Evolutionary conservation across 92 coral and sea anemone species (phyloP).

Genomic region (Epizoanthus scotinus): DNA sequence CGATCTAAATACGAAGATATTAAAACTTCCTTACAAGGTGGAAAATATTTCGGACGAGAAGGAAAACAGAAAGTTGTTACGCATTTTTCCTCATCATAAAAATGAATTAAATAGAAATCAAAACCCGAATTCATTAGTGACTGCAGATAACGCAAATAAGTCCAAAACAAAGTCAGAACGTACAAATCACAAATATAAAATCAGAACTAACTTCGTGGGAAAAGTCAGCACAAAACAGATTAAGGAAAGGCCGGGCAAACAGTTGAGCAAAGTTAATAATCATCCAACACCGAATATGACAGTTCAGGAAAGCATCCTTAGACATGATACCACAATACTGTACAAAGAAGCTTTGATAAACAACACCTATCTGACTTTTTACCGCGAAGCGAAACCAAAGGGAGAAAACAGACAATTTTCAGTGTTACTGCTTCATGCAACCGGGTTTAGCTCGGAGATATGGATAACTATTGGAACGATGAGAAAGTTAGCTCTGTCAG

Average conservation of each 20-base stretch:
- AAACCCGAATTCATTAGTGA: no score
- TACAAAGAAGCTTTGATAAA: conserved; percentile 60
- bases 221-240: background rate
- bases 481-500: conserved; percentile 58
- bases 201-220: background rate
- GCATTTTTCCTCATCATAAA: no score
- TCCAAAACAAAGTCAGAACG: background rate
- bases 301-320: background rate
- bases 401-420: conserved; percentile 21
- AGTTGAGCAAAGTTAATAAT: background rate
- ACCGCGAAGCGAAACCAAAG: conserved; percentile 69
- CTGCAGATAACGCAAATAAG: no score
- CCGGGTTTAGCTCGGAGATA: conserved; percentile 53
- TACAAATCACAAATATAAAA: background rate
- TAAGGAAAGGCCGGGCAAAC: background rate
- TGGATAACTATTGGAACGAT: conserved; percentile 92
- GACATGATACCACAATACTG: conserved; percentile 20
- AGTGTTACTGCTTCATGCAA: conserved; percentile 73
- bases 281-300: background rate
- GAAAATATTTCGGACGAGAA: no score
- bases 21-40: no score
- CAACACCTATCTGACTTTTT: conserved; percentile 56
- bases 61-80: no score
- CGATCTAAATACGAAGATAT: no score
- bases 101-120: no score